Conservation (phyloP, 2,888 invertebrate genomes). For the Pyrrhosoma nymphula region DNA sequence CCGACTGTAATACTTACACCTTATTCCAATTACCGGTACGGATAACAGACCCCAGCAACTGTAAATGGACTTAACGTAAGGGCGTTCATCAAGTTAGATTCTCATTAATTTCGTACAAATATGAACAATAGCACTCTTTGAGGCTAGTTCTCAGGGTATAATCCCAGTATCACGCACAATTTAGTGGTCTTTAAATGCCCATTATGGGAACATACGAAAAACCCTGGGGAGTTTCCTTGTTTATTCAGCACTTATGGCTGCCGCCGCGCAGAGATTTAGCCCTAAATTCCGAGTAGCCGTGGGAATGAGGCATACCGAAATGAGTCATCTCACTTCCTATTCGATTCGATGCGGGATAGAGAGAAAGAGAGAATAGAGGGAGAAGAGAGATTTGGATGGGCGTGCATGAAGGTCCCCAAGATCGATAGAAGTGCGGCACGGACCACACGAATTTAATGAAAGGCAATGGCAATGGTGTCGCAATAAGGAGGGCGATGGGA, state of each 20-base stretch:
- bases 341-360: not conserved
- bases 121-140: not conserved
- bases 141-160: not conserved
- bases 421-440: not conserved
- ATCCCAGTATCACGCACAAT: not conserved
- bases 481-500: not conserved
- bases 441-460: not conserved
- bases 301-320: not conserved
- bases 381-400: not conserved
- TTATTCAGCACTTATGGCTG: not conserved
- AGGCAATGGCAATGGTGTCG: not conserved
- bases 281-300: not conserved
- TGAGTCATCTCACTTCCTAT: not conserved
- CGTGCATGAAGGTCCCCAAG: not conserved
- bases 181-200: not conserved
- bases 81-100: not conserved
- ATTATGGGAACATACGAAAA: not conserved
- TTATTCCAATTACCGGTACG: too few species aligned
- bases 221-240: not conserved
- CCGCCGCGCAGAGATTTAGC: not conserved
- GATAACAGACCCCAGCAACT: not conserved
- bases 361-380: not conserved
- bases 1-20: too few species aligned
- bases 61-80: not conserved
- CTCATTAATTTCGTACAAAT: not conserved